phyloP scores from a whole-genome alignment of 2,888 invertebrate genomes.

The Hypomecis atomaria region DNA sequence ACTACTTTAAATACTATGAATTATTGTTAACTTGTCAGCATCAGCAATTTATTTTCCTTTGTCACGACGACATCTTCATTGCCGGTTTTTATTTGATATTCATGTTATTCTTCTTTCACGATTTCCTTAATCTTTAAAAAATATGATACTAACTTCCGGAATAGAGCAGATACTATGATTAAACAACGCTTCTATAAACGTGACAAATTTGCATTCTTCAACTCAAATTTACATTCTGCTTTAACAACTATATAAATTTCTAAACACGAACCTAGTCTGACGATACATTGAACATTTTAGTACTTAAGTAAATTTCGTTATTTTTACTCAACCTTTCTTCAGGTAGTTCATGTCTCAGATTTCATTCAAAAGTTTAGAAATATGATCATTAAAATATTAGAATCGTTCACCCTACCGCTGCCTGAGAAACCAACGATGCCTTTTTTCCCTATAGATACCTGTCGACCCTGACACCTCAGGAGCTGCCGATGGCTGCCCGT shows the following conservation, averaged over 20 bases:
- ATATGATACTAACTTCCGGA: no score
- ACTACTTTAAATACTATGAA: no score
- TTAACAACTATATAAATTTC: no score
- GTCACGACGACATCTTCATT: no score
- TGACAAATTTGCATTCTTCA: no score
- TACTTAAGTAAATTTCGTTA: background rate
- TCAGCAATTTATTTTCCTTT: no score
- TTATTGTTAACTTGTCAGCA: background rate
- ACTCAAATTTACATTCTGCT: no score
- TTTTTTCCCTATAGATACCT: slow-evolving; percentile 77
- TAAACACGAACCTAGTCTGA: background rate
- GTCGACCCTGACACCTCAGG: slow-evolving; percentile 86
- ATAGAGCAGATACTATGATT: no score
- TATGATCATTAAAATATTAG: slow-evolving; percentile 10
- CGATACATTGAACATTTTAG: background rate
- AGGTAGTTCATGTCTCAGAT: background rate
- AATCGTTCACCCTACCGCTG: slow-evolving; percentile 36
- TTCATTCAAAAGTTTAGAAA: background rate
- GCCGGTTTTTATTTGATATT: background rate
- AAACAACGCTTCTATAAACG: no score
- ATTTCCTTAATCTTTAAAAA: background rate
- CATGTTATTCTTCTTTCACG: background rate
- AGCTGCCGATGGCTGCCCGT: slow-evolving; percentile 85
- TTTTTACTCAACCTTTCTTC: background rate
- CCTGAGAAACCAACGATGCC: slow-evolving; percentile 42